A percentile compares a stretch with the other conserved stretches of the same genome.
phyloP scores from a whole-genome alignment of 2,113 vertebrate species.

The Fregetta grallaria region DNA sequence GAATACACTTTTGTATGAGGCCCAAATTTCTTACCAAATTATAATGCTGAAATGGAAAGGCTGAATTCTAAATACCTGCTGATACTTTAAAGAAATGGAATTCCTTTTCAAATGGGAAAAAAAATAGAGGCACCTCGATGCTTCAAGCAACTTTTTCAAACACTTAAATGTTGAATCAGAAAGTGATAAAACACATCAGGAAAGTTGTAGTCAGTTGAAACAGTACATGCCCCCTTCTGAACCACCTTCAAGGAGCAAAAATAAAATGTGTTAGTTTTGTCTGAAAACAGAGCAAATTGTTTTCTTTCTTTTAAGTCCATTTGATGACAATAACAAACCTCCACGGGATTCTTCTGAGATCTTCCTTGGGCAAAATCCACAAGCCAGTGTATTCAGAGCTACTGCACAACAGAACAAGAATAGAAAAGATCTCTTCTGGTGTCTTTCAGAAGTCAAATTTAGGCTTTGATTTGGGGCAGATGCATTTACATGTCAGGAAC shows the following conservation, averaged over 20 bases:
- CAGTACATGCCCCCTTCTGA: background rate
- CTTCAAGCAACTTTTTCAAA: constrained; percentile 28
- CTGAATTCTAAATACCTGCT: background rate
- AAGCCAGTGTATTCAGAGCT: background rate
- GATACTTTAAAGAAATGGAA: constrained; percentile 4
- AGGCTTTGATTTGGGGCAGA: background rate
- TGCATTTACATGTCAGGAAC: background rate
- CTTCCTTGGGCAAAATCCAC: background rate
- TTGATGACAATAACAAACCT: background rate
- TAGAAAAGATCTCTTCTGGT: background rate
- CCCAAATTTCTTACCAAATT: background rate
- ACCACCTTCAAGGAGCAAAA: constrained; percentile 1
- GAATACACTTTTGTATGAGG: background rate
- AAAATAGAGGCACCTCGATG: background rate
- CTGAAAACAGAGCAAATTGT: background rate
- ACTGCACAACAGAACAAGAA: background rate
- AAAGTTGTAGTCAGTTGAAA: background rate
- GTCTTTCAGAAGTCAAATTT: background rate
- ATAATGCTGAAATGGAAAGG: background rate
- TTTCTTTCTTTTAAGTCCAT: background rate
- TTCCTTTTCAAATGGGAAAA: background rate
- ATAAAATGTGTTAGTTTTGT: background rate
- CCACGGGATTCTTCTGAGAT: background rate
- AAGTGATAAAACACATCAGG: background rate
- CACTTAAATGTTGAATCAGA: background rate